These are phyloP conservation scores for Campoletis raptor DNA, from an alignment of 2,888 invertebrate species.

Conservation along the genomic window DNA sequence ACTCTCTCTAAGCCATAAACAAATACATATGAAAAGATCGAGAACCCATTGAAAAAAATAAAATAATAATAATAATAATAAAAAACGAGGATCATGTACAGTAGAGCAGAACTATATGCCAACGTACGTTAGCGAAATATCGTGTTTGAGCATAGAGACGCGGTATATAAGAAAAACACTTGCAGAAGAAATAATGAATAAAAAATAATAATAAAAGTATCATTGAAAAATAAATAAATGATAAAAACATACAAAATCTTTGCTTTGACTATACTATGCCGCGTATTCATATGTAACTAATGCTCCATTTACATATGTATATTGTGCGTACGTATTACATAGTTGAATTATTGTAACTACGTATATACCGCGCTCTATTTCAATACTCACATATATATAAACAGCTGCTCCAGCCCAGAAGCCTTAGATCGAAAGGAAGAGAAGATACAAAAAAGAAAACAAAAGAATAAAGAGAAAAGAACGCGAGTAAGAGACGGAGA, in stretches of 20 bases:
- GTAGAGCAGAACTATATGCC: conserved; percentile 58
- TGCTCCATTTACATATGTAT: conserved; percentile 63
- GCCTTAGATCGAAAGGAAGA: conserved; percentile 53
- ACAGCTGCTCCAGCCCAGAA: conserved; percentile 66
- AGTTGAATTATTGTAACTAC: conserved; percentile 64
- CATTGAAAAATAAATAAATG: conserved; percentile 2
- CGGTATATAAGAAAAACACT: conserved; percentile 52
- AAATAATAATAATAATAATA: neutral
- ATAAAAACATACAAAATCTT: conserved; percentile 43
- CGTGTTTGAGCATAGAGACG: conserved; percentile 56
- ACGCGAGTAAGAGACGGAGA: conserved; percentile 14
- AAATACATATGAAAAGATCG: conserved; percentile 46
- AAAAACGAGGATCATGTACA: conserved; percentile 48
- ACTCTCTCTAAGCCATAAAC: conserved; percentile 6
- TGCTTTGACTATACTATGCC: conserved; percentile 59
- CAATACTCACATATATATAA: conserved; percentile 57
- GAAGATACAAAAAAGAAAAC: conserved; percentile 8
- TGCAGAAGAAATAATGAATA: neutral
- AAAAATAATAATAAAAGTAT: conserved; percentile 5
- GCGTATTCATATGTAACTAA: conserved; percentile 64
- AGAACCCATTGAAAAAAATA: conserved; percentile 36
- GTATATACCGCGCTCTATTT: conserved; percentile 64
- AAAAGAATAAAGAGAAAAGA: neutral
- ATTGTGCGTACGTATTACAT: conserved; percentile 60
- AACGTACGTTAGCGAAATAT: conserved; percentile 53